Conservation (phyloP, 2,113 vertebrate species). For the Illadopsis cleaveri region DNA sequence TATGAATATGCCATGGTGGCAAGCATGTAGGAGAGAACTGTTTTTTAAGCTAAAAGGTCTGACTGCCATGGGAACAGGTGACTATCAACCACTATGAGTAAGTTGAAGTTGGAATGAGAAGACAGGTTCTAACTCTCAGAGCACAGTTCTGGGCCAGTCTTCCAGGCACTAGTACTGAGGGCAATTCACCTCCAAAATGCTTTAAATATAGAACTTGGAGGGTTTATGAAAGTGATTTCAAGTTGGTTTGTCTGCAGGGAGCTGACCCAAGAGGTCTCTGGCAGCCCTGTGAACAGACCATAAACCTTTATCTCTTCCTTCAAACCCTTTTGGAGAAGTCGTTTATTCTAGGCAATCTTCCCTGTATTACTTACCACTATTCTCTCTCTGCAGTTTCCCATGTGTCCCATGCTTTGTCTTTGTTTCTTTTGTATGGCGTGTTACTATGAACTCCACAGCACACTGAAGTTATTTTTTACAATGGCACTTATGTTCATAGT, state of each 20-base stretch:
- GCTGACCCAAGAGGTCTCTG: constrained; percentile 23
- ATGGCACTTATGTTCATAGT: not conserved
- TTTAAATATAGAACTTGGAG: constrained; percentile 18
- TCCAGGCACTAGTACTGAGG: not conserved
- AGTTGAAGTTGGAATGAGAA: not conserved
- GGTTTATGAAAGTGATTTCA: constrained; percentile 10
- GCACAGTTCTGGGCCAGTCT: not conserved
- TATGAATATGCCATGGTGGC: not conserved
- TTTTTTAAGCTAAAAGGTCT: not conserved
- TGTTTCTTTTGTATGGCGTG: not conserved
- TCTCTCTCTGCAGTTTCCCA: not conserved
- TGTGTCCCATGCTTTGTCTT: not conserved
- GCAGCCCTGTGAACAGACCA: not conserved
- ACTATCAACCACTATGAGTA: not conserved
- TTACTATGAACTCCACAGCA: not conserved
- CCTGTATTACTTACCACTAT: not conserved
- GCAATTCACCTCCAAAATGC: not conserved
- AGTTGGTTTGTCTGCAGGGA: constrained; percentile 18
- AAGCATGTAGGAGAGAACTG: not conserved
- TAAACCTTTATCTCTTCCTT: constrained; percentile 14
- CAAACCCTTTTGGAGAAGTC: not conserved
- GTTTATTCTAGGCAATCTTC: not conserved
- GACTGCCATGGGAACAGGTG: not conserved
- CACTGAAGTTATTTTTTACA: not conserved
- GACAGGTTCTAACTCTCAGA: not conserved